Percentiles rank a stretch among this genome's conserved stretches.
These are phyloP conservation scores for Tragulus kanchil DNA, from an alignment of 2,113 vertebrate genomes.

Conservation along the genomic window DNA sequence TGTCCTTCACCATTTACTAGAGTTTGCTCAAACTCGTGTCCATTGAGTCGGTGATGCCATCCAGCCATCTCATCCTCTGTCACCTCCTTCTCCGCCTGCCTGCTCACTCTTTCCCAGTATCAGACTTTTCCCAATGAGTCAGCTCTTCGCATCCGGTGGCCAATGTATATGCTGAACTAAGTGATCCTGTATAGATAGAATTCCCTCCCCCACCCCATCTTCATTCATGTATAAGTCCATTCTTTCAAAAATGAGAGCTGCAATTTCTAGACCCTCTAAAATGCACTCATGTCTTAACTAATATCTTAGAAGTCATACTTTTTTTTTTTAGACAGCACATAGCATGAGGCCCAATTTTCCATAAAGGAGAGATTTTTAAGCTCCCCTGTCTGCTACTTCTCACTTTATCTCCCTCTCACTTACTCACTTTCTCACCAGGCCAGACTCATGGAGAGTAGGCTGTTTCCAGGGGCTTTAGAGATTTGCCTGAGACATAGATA, in stretches of 20 bases:
- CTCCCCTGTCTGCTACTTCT: neutral
- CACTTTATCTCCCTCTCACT: slow-evolving; percentile 43
- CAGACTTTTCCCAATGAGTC: neutral
- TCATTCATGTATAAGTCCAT: slow-evolving; percentile 16
- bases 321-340: neutral
- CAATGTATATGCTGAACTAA: neutral
- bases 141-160: neutral
- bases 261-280: slow-evolving; percentile 12
- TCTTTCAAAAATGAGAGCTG: slow-evolving; percentile 75
- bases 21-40: neutral
- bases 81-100: neutral
- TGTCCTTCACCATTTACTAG: neutral
- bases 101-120: neutral
- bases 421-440: neutral
- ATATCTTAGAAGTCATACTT: neutral
- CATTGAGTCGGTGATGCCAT: neutral
- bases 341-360: slow-evolving; percentile 7
- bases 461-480: neutral
- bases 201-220: neutral
- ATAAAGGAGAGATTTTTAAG: slow-evolving; percentile 34
- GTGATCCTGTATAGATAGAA: slow-evolving; percentile 25
- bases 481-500: neutral
- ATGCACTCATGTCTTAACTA: neutral
- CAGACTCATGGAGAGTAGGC: neutral
- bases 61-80: neutral